Base-by-base conservation (phyloP, 2,113 vertebrate genomes). In the Sorex araneus region DNA sequence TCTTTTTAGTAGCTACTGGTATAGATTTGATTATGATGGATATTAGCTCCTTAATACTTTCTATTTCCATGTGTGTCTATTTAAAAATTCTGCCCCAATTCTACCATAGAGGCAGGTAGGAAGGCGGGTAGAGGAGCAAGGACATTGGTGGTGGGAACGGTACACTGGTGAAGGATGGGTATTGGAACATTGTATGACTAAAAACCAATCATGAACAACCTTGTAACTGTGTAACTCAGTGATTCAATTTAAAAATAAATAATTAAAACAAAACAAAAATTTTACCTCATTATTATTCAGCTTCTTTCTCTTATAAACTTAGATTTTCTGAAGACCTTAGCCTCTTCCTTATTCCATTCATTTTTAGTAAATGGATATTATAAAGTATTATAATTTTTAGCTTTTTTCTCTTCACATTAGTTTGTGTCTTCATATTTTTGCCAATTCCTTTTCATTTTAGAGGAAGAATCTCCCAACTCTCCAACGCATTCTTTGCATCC, bases 401-500 rank as follows among this genome's bases (percentile, higher is more conserved):
- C 13, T 54, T 16, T 54, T 50, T 2, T 7, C 23, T 34, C n/a
- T 1, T 63, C 18, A 36, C 0, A 23, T 25, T 87, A 16, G 28
- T 13, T 43, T n/a, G 18, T 28, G n/a, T n/a, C 50, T 23, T 0
- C 2, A 60, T 45, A 34, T 75, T 3, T 69, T 28, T 16, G 0
- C 2, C 27, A 30, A 30, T 30, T 64, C 25, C 30, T 75, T 43
- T n/a, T 63, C 34, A 27, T 43, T 67, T 87, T 28, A 34, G 3
- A 23, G 8, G 12, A 60, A 54, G 2, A 12, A 1, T 6, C 4
- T 2, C 2, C 3, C 11, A 82, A 21, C 66, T 71, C 6, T 36
- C 15, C 30, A 18, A 1, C 4, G 9, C 54, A 30, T 36, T 0
- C 0, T 3, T 67, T 28, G 16, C 8, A 6, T 71, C 11, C 15